Evolutionary conservation across 2,113 vertebrate genomes (phyloP).

Genomic region (Larimichthys crocea): DNA sequence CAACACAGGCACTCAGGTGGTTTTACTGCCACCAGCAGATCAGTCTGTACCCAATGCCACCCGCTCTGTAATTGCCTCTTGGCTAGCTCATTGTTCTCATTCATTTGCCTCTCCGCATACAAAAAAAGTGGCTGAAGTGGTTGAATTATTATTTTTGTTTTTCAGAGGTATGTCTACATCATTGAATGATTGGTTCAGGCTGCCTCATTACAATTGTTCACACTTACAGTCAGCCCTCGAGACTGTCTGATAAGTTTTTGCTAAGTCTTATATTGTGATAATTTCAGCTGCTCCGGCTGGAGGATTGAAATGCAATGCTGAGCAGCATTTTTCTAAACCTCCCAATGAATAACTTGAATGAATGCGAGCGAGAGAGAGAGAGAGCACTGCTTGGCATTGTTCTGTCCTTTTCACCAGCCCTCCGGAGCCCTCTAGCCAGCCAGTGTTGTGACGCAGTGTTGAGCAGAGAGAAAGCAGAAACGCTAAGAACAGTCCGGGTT

Average conservation of each 20-base stretch:
- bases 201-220: conserved; percentile 56
- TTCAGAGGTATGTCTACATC: conserved; percentile 62
- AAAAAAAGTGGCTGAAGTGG: conserved; percentile 60
- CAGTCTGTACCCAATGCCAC: conserved; percentile 36
- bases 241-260: conserved; percentile 51
- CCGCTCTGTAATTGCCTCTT: conserved; percentile 70
- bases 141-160: conserved; percentile 65
- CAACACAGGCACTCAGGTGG: conserved; percentile 41
- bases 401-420: conserved; percentile 40
- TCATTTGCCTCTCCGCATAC: conserved; percentile 58
- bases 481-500: conserved; percentile 47
- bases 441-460: conserved; percentile 51
- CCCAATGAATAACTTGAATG: conserved; percentile 34
- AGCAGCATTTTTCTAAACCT: conserved; percentile 43
- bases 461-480: conserved; percentile 52
- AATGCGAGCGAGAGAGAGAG: neutral
- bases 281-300: conserved; percentile 32
- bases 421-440: conserved; percentile 41
- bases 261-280: conserved; percentile 51
- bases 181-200: conserved; percentile 53
- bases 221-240: conserved; percentile 40
- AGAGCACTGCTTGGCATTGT: conserved; percentile 47
- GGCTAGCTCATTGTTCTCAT: conserved; percentile 64
- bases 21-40: conserved; percentile 48
- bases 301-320: conserved; percentile 38